Conservation (phyloP, 92 coral and sea anemone species). For the Zoanthus gigantus region DNA sequence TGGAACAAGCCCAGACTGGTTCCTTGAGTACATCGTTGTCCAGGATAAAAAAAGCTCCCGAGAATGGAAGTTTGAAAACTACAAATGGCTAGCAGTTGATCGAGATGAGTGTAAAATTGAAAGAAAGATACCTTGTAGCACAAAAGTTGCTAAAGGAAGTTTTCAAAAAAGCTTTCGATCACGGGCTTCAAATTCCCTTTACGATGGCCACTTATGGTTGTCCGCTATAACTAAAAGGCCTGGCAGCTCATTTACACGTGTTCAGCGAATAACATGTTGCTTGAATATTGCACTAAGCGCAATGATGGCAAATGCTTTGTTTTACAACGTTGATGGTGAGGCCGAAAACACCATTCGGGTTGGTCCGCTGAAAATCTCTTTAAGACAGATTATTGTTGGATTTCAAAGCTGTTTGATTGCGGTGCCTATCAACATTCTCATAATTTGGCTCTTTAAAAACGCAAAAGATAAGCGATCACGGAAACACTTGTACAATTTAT, state of each 20-base stretch:
- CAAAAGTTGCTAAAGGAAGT: not conserved
- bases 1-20: slow-evolving; percentile 65
- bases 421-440: slow-evolving; percentile 67
- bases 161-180: slow-evolving; percentile 45
- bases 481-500: no score
- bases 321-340: slow-evolving; percentile 57
- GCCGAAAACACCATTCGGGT: slow-evolving; percentile 26
- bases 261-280: slow-evolving; percentile 73
- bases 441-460: slow-evolving; percentile 13
- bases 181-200: slow-evolving; percentile 44
- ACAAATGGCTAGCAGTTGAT: slow-evolving; percentile 64
- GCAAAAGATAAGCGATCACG: not conserved
- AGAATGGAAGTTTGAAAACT: slow-evolving; percentile 48
- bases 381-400: slow-evolving; percentile 62
- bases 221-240: slow-evolving; percentile 58
- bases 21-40: slow-evolving; percentile 40
- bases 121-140: not conserved
- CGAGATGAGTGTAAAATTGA: slow-evolving; percentile 56
- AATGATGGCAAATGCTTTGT: slow-evolving; percentile 73
- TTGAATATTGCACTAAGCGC: slow-evolving; percentile 52
- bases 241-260: slow-evolving; percentile 59
- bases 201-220: slow-evolving; percentile 69
- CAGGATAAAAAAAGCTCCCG: slow-evolving; percentile 27
- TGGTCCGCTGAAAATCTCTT: slow-evolving; percentile 63
- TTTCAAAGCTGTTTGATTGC: slow-evolving; percentile 67